Conservation (phyloP, 2,888 invertebrate genomes). For the Nomada goodeniana region DNA sequence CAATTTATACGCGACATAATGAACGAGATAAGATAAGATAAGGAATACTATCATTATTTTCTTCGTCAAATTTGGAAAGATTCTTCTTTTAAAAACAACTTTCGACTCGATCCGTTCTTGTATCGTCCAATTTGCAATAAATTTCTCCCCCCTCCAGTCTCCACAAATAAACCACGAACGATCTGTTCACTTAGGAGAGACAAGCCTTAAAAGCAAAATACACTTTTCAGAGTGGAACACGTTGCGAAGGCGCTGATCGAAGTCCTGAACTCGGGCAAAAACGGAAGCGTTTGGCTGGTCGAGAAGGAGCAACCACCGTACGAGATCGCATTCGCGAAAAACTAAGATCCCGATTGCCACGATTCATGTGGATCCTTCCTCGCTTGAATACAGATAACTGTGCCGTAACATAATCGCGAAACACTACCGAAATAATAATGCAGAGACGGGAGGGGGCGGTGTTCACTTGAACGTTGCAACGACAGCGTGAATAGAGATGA, state of each 20-base stretch:
- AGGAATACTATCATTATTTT: too few relatives aligned
- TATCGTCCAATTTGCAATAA: too few relatives aligned
- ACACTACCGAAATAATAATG: conserved; percentile 48
- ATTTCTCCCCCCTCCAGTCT: too few relatives aligned
- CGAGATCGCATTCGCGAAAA: conserved; percentile 76
- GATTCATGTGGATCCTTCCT: conserved; percentile 68
- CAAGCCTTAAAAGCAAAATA: too few relatives aligned
- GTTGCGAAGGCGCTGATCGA: conserved; percentile 85
- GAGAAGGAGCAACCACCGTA: conserved; percentile 73
- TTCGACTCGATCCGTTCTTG: too few relatives aligned
- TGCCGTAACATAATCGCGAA: conserved; percentile 72
- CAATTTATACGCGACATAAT: too few relatives aligned
- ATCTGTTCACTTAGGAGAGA: not conserved
- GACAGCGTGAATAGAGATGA: not conserved
- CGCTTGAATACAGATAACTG: conserved; percentile 75
- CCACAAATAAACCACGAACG: too few relatives aligned
- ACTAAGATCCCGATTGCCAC: conserved; percentile 65
- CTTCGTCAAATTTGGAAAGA: too few relatives aligned
- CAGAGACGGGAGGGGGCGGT: conserved; percentile 11
- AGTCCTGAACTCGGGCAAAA: conserved; percentile 72
- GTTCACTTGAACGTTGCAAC: conserved; percentile 7
- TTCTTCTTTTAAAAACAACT: too few relatives aligned
- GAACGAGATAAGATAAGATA: too few relatives aligned
- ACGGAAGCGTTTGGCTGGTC: conserved; percentile 77
- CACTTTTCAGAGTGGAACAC: conserved; percentile 87